Conservation (phyloP, 2,113 vertebrate species). For the Malaclemys terrapin region DNA sequence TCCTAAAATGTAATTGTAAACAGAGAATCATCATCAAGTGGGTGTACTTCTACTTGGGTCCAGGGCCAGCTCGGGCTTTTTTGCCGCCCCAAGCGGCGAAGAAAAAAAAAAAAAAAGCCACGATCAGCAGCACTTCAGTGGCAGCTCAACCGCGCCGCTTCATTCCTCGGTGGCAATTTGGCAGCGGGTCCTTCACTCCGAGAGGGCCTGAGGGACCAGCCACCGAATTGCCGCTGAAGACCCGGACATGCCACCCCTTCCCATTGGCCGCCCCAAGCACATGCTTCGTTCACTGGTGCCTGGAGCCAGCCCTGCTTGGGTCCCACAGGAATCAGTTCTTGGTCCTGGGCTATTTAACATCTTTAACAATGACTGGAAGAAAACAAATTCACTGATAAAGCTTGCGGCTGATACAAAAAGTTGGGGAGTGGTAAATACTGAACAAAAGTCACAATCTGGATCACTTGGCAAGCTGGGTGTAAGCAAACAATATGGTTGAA, state of each 20-base stretch:
- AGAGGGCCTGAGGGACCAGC: too few species aligned
- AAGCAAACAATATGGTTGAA: neutral
- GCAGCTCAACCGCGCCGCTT: too few species aligned
- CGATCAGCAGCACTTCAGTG: too few species aligned
- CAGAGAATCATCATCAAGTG: neutral
- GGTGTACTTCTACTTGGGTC: neutral
- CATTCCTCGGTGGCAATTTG: too few species aligned
- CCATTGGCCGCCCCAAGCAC: too few species aligned
- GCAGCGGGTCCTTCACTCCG: too few species aligned
- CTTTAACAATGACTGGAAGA: neutral
- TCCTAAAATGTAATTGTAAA: neutral
- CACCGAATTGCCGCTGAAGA: too few species aligned
- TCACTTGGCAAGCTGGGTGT: neutral
- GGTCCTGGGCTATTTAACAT: neutral
- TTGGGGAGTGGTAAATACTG: neutral
- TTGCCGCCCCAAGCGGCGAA: too few species aligned
- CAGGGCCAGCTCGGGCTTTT: too few species aligned
- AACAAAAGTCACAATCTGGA: neutral
- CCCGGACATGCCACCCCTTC: rapidly evolving
- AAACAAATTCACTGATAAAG: neutral
- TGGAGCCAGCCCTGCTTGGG: too few species aligned
- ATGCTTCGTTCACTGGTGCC: too few species aligned
- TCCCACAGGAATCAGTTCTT: neutral
- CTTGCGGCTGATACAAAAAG: neutral
- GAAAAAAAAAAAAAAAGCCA: too few species aligned